These are phyloP conservation scores for Iguana delicatissima DNA, from an alignment of 2,797 vertebrate species.

Conservation along the genomic window DNA sequence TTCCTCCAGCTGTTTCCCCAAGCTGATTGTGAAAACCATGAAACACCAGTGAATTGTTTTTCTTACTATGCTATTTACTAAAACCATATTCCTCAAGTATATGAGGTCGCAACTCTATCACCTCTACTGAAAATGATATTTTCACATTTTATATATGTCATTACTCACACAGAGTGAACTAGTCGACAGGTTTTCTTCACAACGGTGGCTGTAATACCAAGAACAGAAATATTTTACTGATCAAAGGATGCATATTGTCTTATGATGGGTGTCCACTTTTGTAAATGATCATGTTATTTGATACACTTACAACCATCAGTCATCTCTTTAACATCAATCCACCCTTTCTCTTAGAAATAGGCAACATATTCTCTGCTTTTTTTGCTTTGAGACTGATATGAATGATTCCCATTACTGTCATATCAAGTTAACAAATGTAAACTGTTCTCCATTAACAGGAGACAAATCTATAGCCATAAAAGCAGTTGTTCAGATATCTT, in stretches of 20 bases:
- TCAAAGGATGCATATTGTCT: neutral
- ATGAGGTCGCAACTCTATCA: conserved; percentile 5
- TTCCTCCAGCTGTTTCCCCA: no score
- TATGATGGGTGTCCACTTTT: neutral
- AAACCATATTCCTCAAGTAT: neutral
- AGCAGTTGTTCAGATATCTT: conserved; percentile 20
- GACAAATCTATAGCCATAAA: conserved; percentile 20
- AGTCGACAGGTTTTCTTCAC: neutral
- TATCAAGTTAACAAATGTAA: neutral
- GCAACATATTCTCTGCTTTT: conserved; percentile 4
- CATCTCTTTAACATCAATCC: neutral
- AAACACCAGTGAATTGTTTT: neutral
- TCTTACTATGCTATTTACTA: neutral
- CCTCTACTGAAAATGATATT: neutral
- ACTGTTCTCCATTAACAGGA: conserved; percentile 4
- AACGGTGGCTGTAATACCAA: no score
- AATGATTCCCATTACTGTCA: neutral
- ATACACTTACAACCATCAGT: neutral
- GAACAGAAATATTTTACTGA: neutral
- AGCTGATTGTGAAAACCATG: no score
- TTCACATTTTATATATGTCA: conserved; percentile 10
- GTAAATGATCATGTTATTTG: neutral
- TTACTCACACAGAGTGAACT: conserved; percentile 1
- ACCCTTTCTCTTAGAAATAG: conserved; percentile 12
- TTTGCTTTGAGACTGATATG: neutral